Conservation (phyloP, 1,140 invertebrate species). For the Drosophila asahinai region DNA sequence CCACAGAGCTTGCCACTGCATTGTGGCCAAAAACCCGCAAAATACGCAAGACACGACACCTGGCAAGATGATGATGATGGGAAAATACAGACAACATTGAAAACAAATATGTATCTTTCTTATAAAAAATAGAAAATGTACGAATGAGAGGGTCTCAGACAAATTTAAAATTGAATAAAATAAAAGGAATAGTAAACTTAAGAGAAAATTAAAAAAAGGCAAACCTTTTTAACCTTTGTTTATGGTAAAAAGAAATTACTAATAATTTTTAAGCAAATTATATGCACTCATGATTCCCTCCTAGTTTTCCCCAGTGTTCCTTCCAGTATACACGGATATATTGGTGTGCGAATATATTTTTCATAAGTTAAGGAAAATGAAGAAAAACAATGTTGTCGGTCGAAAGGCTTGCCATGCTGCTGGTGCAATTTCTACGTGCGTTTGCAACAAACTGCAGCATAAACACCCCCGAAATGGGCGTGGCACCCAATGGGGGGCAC, state of each 20-base stretch:
- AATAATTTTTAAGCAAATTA: too few species aligned
- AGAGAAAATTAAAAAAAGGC: too few species aligned
- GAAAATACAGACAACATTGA: not conserved
- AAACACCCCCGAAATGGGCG: slow-evolving; percentile 28
- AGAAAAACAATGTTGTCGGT: slow-evolving; percentile 53
- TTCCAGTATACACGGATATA: slow-evolving; percentile 1
- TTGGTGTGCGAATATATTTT: slow-evolving; percentile 31
- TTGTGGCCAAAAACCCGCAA: slow-evolving; percentile 22
- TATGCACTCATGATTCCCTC: too few species aligned
- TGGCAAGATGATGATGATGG: slow-evolving; percentile 5
- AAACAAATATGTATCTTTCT: not conserved
- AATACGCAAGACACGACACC: slow-evolving; percentile 8
- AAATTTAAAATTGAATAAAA: not conserved
- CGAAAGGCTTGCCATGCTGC: slow-evolving; percentile 37
- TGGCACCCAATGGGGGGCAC: slow-evolving; percentile 4
- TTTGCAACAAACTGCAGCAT: slow-evolving; percentile 57
- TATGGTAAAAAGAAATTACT: too few species aligned
- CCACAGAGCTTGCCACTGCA: not conserved
- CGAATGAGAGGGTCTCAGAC: not conserved
- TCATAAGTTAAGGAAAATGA: slow-evolving; percentile 43
- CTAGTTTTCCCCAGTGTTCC: not conserved
- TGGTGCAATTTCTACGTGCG: slow-evolving; percentile 44
- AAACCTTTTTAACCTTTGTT: too few species aligned
- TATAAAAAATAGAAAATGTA: too few species aligned
- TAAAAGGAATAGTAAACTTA: too few species aligned